phyloP scores from a whole-genome alignment of 1,140 invertebrate genomes.

The Leptinotarsa defecta region DNA sequence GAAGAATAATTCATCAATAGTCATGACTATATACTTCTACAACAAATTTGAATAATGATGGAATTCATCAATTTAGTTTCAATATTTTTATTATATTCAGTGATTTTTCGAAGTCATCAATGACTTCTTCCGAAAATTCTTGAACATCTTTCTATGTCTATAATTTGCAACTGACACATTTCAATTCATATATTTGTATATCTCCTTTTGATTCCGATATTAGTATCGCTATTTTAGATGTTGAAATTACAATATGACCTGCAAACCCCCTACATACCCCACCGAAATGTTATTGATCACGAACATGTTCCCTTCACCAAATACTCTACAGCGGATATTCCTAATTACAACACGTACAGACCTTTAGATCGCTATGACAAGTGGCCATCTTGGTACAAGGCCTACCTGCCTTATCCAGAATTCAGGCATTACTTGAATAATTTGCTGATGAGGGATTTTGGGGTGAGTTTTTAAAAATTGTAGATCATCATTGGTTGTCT shows the following conservation, averaged over 20 bases:
- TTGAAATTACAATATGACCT: conserved; percentile 32
- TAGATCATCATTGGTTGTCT: background rate
- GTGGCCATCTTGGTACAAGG: conserved; percentile 36
- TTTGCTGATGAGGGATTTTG: conserved; percentile 36
- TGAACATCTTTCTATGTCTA: too few relatives aligned
- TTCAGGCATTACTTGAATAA: conserved; percentile 38
- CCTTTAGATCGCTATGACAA: conserved; percentile 37
- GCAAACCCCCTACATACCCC: conserved; percentile 25
- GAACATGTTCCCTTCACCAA: conserved; percentile 37
- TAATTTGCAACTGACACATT: too few relatives aligned
- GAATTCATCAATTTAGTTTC: too few relatives aligned
- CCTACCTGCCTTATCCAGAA: conserved; percentile 30
- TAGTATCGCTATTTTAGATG: background rate
- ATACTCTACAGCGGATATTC: conserved; percentile 35
- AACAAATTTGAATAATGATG: too few relatives aligned
- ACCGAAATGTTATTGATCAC: conserved; percentile 31
- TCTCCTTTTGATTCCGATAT: too few relatives aligned
- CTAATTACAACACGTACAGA: conserved; percentile 36
- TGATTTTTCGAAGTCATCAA: too few relatives aligned
- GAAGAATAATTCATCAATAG: background rate
- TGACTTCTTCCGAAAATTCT: too few relatives aligned
- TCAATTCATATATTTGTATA: too few relatives aligned
- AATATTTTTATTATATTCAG: too few relatives aligned
- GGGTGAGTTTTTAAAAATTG: conserved; percentile 30
- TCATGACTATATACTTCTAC: too few relatives aligned